Base-by-base conservation (phyloP, 2,888 invertebrate species). In the Notocelia uddmanniana region DNA sequence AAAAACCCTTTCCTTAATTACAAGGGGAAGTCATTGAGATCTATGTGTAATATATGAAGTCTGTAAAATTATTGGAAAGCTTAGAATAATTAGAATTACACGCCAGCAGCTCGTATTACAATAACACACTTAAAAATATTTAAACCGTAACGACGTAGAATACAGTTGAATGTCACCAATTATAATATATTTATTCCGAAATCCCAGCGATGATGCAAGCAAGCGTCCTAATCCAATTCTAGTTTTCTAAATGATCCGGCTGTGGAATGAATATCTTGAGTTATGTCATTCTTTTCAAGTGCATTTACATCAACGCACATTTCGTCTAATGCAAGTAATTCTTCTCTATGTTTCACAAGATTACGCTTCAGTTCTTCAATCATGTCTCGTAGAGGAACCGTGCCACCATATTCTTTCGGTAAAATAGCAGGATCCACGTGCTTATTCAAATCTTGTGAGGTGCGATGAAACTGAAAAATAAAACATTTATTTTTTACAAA, bases 321-420 rank as follows among this genome's bases (percentile, higher is more conserved):
- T 21, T 96, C 96, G 80, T 97, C 97, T 74, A 97, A 89, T 10
- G 96, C 96, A 64, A 97, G 86, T 59, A 97, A 90, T 15, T 95
- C 94, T 31, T 96, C 95, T 77, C 96, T 94, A 72, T 94, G 95
- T 75, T 95, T 95, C 73, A 95, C 87, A 57, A 97, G 87, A 68
- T 95, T 95, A 48, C 92, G 89, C 83, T 97, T 97, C 75, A 97
- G 94, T 81, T 95, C 95, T 86, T 96, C 95, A 74, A 98, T 96
- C 97, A 98, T 97, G 66, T 97, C 97, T 34, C 94, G 94, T 66
- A 97, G 89, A 19, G 98, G 97, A 21, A 97, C 95, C 21, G 95
- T 96, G n/a, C 98, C 98, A 10, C 98, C 98, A 83, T 98, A 98
- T 88, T 98, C 98, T 86, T 96, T 96, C 0, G 98, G 98, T 75